Conservation (phyloP, 2,113 vertebrate species). For the Phalacrocorax pelagicus region DNA sequence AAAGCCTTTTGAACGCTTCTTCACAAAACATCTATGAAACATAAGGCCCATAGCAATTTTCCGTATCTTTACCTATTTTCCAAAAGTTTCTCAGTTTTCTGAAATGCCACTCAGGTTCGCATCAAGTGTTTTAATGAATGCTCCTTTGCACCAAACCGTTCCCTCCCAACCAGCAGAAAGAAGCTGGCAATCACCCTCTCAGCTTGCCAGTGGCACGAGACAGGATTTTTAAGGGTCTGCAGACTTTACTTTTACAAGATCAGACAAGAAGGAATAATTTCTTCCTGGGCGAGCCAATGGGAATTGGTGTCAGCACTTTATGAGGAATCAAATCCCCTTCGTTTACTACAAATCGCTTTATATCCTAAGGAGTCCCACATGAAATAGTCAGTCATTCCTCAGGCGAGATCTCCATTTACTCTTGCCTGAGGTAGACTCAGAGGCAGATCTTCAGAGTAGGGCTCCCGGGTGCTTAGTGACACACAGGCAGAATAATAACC, state of each 20-base stretch:
- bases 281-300: background rate
- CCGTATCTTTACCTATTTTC: background rate
- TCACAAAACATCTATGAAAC: background rate
- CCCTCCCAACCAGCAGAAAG: background rate
- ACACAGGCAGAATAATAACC: background rate
- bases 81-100: background rate
- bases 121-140: background rate
- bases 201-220: background rate
- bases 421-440: background rate
- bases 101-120: background rate
- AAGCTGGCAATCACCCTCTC: background rate
- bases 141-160: background rate
- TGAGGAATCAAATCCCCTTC: background rate
- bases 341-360: background rate
- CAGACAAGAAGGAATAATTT: background rate
- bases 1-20: background rate
- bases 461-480: background rate
- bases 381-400: background rate
- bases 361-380: background rate
- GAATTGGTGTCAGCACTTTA: background rate
- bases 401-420: background rate
- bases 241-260: background rate
- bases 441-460: background rate
- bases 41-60: background rate
- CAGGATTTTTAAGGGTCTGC: background rate